Percentiles rank a stretch among this genome's conserved stretches.
phyloP scores from a whole-genome alignment of 1,140 invertebrate species.

The Zaprionus nigranus region DNA sequence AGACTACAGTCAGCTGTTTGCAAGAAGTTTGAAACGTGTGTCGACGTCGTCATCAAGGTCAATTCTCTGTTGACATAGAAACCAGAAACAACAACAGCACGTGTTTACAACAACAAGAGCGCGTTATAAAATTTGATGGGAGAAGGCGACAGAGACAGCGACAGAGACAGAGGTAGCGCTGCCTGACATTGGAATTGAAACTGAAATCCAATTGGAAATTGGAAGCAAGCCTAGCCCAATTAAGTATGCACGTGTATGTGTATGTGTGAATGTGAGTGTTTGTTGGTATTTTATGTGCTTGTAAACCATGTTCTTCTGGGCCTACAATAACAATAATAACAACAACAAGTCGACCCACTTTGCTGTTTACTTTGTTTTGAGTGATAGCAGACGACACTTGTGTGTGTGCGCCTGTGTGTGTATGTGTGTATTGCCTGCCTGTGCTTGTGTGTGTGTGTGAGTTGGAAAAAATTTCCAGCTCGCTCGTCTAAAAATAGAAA shows the following conservation, averaged over 20 bases:
- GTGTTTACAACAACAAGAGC: conserved; percentile 31
- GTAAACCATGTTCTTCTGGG: background rate
- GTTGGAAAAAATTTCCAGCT: conserved; percentile 78
- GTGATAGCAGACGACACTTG: conserved; percentile 57
- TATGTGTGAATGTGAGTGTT: background rate
- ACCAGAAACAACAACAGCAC: conserved; percentile 49
- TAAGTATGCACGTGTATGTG: background rate
- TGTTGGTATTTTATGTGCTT: background rate
- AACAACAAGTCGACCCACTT: conserved; percentile 36
- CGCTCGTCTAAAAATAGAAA: conserved; percentile 76
- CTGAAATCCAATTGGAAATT: conserved; percentile 66
- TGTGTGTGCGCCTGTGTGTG: conserved; percentile 11
- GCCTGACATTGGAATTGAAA: conserved; percentile 56
- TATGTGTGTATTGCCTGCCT: conserved; percentile 25
- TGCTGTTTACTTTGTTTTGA: conserved; percentile 69
- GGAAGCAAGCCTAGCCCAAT: conserved; percentile 45
- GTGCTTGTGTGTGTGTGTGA: conserved; percentile 30
- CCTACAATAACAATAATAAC: conserved; percentile 22
- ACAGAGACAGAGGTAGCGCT: background rate
- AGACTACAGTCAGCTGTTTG: conserved; percentile 61
- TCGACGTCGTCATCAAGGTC: conserved; percentile 63
- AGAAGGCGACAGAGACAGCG: too few relatives aligned
- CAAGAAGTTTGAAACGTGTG: conserved; percentile 39
- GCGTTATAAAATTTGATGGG: conserved; percentile 42
- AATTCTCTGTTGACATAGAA: conserved; percentile 78